Evolutionary conservation across 2,113 vertebrate genomes (phyloP), one percentile per base, ranked within the genome.

Genomic region (Sitta europaea): DNA sequence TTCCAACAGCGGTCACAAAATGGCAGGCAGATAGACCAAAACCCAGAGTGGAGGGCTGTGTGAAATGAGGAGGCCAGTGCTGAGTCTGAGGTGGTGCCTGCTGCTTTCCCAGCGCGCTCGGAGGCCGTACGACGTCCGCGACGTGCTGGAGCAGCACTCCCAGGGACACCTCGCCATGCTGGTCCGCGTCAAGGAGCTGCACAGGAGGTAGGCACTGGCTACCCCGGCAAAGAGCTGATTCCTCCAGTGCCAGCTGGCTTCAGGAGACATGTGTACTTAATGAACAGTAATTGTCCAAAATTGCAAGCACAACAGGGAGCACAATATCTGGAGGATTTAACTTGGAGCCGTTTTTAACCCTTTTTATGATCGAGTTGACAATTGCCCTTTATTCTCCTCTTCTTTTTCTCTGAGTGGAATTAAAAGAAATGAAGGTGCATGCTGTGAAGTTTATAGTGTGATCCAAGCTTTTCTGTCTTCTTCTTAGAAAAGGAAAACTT

Each of bases 151-250:
- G 42, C 97, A 98, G 73, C 98, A 98, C 67, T 98, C 97, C 31
- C 97, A 98, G 73, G 97, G 97, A 75, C 98, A 98, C 72, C 96
- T 98, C 85, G 97, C 97, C 88, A 98, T 97, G 98, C 98, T 97
- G 97, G 94, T 98, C 53, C 76, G 96, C 73, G 97, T 98, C 77
- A 98, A 98, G 79, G 97, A 98, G 88, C 97, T 98, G 85, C 98
- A 98, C 67, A 97, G 98, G 92, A 97, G 97, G 97, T 98, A 94
- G 36, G 50, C 29, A 42, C 65, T 67, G 45, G 87, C 71, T 89
- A 17, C 84, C 18, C 75, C 78, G 50, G 85, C 58, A 92, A 94
- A 90, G 76, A 82, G 59, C 88, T 92, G 51, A 78, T 94, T 93
- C 54, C 94, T 76, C 68, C 42, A 59, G 78, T 90, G 80, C 90